Conservation (phyloP, 2,888 invertebrate genomes). For the Aspidiotus rigidus region DNA sequence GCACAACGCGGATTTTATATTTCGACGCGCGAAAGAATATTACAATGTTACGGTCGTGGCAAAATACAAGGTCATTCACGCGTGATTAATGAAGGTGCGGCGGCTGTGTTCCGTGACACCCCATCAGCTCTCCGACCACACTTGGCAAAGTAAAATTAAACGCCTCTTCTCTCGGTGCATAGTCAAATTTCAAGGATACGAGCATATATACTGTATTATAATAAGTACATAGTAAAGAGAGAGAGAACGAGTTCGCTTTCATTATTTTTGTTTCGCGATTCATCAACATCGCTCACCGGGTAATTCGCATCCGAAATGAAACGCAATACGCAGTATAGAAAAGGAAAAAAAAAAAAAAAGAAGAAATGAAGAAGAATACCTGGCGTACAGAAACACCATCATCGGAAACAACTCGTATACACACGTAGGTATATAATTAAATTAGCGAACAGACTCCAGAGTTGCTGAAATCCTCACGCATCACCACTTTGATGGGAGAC, state of each 20-base stretch:
- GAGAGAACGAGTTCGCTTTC: neutral
- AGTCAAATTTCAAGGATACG: constrained; percentile 8
- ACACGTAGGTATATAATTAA: neutral
- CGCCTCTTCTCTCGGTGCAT: constrained; percentile 15
- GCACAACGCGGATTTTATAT: too few species aligned
- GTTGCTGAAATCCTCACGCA: too few species aligned
- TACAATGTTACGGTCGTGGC: constrained; percentile 18
- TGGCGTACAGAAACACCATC: too few species aligned
- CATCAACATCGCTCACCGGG: neutral
- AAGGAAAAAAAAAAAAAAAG: neutral
- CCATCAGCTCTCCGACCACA: too few species aligned
- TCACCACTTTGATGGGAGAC: too few species aligned
- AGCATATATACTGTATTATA: neutral
- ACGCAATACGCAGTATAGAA: neutral
- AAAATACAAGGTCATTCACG: constrained; percentile 18
- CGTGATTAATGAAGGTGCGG: constrained; percentile 21
- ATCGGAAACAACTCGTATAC: too few species aligned
- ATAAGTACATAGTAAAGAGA: neutral
- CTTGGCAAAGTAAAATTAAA: constrained; percentile 6
- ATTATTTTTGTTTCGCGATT: neutral
- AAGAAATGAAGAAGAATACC: neutral
- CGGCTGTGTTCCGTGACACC: neutral
- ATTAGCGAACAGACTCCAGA: neutral
- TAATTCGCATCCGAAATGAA: neutral
- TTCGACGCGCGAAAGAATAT: too few species aligned